A percentile compares a stretch with the other conserved stretches of the same genome.
phyloP scores from a whole-genome alignment of 2,888 invertebrate species.

The Melitaea athalia region DNA sequence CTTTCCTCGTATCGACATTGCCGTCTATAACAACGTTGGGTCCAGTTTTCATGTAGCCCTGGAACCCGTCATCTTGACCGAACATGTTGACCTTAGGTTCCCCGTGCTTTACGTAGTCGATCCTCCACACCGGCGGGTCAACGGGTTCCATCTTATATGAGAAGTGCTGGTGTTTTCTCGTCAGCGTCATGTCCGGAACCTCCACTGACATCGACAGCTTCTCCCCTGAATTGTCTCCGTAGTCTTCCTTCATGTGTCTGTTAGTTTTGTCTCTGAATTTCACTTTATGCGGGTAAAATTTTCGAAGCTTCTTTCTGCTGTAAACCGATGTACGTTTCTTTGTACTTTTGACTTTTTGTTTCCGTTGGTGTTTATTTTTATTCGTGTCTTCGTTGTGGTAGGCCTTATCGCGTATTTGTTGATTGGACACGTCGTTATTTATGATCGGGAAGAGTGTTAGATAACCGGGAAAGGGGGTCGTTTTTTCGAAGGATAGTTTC shows the following conservation, averaged over 20 bases:
- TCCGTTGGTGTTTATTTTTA: conserved; percentile 33
- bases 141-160: conserved; percentile 52
- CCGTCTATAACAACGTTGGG: conserved; percentile 56
- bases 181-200: conserved; percentile 49
- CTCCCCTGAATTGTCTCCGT: conserved; percentile 58
- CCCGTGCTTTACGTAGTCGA: conserved; percentile 72
- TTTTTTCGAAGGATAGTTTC: conserved; percentile 51
- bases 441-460: conserved; percentile 58
- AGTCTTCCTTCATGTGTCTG: conserved; percentile 44
- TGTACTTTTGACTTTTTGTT: conserved; percentile 44
- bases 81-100: conserved; percentile 61
- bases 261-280: conserved; percentile 62
- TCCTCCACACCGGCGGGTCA: conserved; percentile 65
- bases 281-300: conserved; percentile 74
- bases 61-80: conserved; percentile 49
- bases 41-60: conserved; percentile 59
- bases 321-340: conserved; percentile 48
- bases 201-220: conserved; percentile 69
- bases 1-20: conserved; percentile 54
- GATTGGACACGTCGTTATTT: conserved; percentile 54
- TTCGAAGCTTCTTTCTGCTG: conserved; percentile 62
- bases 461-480: conserved; percentile 49
- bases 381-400: conserved; percentile 39
- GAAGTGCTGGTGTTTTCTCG: conserved; percentile 49
- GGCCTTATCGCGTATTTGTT: neutral